Conservation (phyloP, 2,797 vertebrate species). For the Pteronotus mesoamericanus region DNA sequence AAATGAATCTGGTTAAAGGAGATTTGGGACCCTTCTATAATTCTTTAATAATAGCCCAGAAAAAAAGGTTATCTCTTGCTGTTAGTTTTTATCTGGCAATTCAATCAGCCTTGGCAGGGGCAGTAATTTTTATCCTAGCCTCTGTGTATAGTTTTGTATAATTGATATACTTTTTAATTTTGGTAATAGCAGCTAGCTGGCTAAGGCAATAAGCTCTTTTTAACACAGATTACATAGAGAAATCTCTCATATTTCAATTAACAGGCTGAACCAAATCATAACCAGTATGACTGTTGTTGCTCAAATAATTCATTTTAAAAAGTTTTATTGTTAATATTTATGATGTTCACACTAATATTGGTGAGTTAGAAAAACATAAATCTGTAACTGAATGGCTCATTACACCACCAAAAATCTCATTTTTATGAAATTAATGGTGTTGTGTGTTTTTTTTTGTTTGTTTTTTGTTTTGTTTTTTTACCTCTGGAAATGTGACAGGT, state of each 20-base stretch:
- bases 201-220: slow-evolving; percentile 56
- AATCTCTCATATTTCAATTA: slow-evolving; percentile 67
- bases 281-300: not conserved
- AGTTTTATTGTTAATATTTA: slow-evolving; percentile 49
- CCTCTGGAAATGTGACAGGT: not conserved
- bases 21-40: slow-evolving; percentile 44
- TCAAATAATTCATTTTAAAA: slow-evolving; percentile 43
- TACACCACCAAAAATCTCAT: not conserved
- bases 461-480: not conserved
- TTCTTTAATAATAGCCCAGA: slow-evolving; percentile 54
- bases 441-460: no score
- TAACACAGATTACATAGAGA: slow-evolving; percentile 58
- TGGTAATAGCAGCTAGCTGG: slow-evolving; percentile 56
- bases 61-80: slow-evolving; percentile 57
- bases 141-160: slow-evolving; percentile 51
- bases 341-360: slow-evolving; percentile 31
- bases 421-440: not conserved
- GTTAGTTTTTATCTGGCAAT: slow-evolving; percentile 46
- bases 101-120: slow-evolving; percentile 47
- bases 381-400: not conserved
- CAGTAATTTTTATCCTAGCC: slow-evolving; percentile 44
- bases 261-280: slow-evolving; percentile 32
- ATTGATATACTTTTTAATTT: slow-evolving; percentile 70
- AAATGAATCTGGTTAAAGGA: slow-evolving; percentile 49
- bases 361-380: slow-evolving; percentile 22